Evolutionary conservation across 2,113 vertebrate genomes (phyloP), one percentile per base, ranked within the genome.

Genomic region (Haliaeetus leucogaster): DNA sequence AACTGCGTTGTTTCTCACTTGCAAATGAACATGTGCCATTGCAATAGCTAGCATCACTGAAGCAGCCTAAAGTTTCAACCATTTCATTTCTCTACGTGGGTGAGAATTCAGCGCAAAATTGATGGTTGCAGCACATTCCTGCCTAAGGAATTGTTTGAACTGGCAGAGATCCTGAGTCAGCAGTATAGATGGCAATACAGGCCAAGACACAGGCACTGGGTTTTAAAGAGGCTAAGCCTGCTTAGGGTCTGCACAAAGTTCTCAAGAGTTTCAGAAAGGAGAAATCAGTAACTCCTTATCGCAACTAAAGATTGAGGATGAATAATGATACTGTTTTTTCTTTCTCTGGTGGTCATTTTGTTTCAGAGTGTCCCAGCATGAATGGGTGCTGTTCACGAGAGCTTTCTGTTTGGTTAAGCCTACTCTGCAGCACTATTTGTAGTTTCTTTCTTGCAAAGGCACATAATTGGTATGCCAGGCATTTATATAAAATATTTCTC

Each of bases 81-180:
- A 0, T 73, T 93, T 61, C 4, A 7, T 86, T 92, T 65, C 38
- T 87, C 76, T 82, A 1, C 1, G 7, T 59, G 79, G 72, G 50
- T 89, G 70, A 97, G 83, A 67, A 77, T 15, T 89, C 55, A 61
- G 38, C 19, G 22, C 55, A 42, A 6, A 86, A 59, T 10, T 38
- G 15, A 61, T 26, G 53, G 48, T 50, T 74, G 65, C 86, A 93
- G 82, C 82, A 66, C 92, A 76, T 96, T 86, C 67, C 93, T 97
- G 79, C 87, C 34, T 21, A n/a, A n/a, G 78, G 70, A 84, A 11
- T 67, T 90, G 86, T 96, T 95, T 96, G 92, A 63, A 2, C 90
- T 97, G 97, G 93, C 95, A 80, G 76, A 82, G 86, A 10, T 95
- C 83, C 94, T 59, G 72, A 84, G 56, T 67, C 89, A 95, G 95